Evolutionary conservation across 2,888 invertebrate genomes (phyloP).

Genomic region (Leucozona laternaria): DNA sequence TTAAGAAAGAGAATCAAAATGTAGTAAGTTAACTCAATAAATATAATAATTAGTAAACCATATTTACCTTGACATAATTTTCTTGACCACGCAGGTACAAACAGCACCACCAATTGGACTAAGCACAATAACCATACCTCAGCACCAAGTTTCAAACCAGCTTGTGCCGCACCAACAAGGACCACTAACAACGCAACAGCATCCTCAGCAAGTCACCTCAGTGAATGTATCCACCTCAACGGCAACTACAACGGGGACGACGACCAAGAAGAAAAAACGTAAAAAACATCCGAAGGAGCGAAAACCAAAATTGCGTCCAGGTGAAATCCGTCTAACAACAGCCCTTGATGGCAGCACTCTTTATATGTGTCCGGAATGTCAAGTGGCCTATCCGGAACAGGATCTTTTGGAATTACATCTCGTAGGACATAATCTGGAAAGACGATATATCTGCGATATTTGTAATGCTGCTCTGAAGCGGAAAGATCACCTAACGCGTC

Average conservation of each 20-base stretch:
- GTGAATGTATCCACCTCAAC: conserved; percentile 75
- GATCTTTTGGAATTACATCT: conserved; percentile 92
- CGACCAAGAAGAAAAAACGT: conserved; percentile 91
- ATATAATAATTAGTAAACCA: too few relatives aligned
- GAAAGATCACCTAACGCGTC: conserved; percentile 93
- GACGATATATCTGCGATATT: conserved; percentile 94
- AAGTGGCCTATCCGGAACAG: conserved; percentile 94
- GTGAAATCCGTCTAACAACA: conserved; percentile 91
- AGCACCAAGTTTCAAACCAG: conserved; percentile 78
- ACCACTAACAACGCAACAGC: conserved; percentile 78
- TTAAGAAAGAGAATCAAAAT: conserved; percentile 89
- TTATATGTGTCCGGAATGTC: conserved; percentile 94
- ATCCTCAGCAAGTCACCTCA: conserved; percentile 74
- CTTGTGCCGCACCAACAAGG: conserved; percentile 75
- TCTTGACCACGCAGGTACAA: conserved; percentile 78
- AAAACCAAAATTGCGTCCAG: conserved; percentile 91
- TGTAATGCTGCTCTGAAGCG: conserved; percentile 94
- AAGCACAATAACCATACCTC: conserved; percentile 82
- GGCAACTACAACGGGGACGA: conserved; percentile 80
- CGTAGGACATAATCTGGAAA: conserved; percentile 92
- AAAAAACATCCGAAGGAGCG: conserved; percentile 89
- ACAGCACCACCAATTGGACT: conserved; percentile 82
- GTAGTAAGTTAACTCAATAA: conserved; percentile 79
- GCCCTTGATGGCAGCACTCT: conserved; percentile 92
- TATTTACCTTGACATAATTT: neutral